A percentile compares a stretch with the other conserved stretches of the same genome.
phyloP scores from a whole-genome alignment of 2,888 invertebrate species.

The Helicoverpa assulta region DNA sequence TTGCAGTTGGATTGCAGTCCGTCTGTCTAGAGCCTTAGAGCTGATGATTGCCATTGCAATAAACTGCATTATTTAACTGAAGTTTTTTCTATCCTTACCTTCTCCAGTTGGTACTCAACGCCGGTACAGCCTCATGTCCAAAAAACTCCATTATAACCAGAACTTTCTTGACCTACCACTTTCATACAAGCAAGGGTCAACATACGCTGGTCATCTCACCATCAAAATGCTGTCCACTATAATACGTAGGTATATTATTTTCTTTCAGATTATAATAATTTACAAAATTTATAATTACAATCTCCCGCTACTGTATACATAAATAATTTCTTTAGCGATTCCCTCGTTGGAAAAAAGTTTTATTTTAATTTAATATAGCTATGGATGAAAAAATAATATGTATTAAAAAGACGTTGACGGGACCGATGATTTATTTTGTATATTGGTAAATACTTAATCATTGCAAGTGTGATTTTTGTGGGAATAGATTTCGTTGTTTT shows the following conservation, averaged over 20 bases:
- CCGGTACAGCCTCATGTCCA: slow-evolving; percentile 48
- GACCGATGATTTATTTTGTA: slow-evolving; percentile 42
- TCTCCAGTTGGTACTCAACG: slow-evolving; percentile 68
- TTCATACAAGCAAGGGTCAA: background rate
- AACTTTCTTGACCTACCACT: background rate
- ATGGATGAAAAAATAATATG: slow-evolving; percentile 34
- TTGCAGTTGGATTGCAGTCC: no score
- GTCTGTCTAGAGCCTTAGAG: no score
- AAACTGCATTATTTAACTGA: background rate
- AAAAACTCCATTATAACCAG: background rate
- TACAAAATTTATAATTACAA: slow-evolving; percentile 86
- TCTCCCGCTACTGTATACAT: slow-evolving; percentile 81
- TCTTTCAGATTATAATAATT: slow-evolving; percentile 87
- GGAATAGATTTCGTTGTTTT: slow-evolving; percentile 2
- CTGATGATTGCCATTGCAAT: no score
- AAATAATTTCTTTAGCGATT: slow-evolving; percentile 76
- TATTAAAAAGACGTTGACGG: slow-evolving; percentile 50
- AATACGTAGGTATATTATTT: slow-evolving; percentile 71
- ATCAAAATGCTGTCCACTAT: background rate
- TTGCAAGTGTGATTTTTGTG: slow-evolving; percentile 13
- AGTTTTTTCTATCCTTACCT: slow-evolving; percentile 71
- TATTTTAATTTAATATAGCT: slow-evolving; percentile 52
- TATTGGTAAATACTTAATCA: slow-evolving; percentile 8
- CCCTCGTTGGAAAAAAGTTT: slow-evolving; percentile 48
- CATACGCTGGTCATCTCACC: background rate